These are phyloP conservation scores for Hypomesus transpacificus DNA, from an alignment of 2,113 vertebrate genomes.

Conservation along the genomic window DNA sequence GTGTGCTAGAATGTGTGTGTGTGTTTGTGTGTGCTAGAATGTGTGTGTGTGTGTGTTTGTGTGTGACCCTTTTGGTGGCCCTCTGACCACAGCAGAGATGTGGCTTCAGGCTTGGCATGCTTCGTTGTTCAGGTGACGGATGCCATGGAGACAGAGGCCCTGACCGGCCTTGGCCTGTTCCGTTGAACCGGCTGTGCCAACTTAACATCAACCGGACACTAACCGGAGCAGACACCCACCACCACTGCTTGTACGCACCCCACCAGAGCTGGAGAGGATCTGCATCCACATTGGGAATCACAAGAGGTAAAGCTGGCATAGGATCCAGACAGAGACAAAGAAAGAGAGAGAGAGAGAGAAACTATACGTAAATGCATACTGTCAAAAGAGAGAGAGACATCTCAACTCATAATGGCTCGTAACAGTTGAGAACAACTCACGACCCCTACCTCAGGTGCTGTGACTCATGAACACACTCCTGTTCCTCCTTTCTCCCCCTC, in stretches of 20 bases:
- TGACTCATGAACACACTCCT: conserved; percentile 76
- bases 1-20: background rate
- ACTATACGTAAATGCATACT: conserved; percentile 21
- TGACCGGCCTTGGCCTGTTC: conserved; percentile 61
- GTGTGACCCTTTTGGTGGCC: conserved; percentile 19
- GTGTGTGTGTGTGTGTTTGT: background rate
- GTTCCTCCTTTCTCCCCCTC: conserved; percentile 53
- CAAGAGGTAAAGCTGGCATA: background rate
- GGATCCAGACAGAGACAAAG: background rate
- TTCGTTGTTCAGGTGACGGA: conserved; percentile 59
- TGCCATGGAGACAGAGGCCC: conserved; percentile 53
- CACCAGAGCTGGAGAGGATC: background rate
- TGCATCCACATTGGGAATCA: too few relatives aligned
- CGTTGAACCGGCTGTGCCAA: conserved; percentile 58
- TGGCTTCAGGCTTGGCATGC: conserved; percentile 50
- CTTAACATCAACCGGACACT: conserved; percentile 58
- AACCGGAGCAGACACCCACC: conserved; percentile 45
- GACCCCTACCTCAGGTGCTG: conserved; percentile 70
- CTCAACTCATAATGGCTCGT: too few relatives aligned
- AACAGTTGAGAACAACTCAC: conserved; percentile 57
- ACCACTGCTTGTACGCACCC: conserved; percentile 6
- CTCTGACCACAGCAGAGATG: conserved; percentile 30
- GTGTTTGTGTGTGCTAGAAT: background rate
- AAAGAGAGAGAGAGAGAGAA: background rate
- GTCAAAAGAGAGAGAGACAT: conserved; percentile 54